Conservation (phyloP, 2,113 vertebrate genomes). For the Lonchura striata region DNA sequence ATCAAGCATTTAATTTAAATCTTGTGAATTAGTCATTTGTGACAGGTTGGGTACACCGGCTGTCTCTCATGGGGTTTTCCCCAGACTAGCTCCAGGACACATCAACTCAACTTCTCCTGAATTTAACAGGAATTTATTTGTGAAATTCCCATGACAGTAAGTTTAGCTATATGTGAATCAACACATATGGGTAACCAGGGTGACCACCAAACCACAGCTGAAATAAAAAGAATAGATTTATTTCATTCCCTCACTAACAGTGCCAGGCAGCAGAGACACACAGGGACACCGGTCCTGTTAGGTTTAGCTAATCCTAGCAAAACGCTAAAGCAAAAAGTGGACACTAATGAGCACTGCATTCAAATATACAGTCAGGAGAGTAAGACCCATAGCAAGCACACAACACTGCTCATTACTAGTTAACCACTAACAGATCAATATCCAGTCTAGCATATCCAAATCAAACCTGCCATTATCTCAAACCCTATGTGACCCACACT, state of each 20-base stretch:
- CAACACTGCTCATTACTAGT: neutral
- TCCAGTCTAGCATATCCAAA: neutral
- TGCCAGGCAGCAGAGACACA: neutral
- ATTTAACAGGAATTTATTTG: neutral
- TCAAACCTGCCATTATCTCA: neutral
- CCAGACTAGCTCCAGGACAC: neutral
- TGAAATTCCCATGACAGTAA: neutral
- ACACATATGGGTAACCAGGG: neutral
- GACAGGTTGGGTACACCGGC: neutral
- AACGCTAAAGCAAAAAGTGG: neutral
- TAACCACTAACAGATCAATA: neutral
- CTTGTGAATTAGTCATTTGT: neutral
- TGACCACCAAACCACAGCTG: neutral
- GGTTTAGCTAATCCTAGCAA: neutral
- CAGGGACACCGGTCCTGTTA: rapidly evolving
- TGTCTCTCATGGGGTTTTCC: neutral
- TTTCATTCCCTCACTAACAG: neutral
- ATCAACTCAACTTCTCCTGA: neutral
- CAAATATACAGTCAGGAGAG: neutral
- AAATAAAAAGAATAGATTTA: neutral
- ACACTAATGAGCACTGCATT: neutral
- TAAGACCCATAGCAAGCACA: neutral
- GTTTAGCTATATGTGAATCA: neutral
- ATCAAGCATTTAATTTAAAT: neutral
- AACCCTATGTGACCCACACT: neutral